A percentile compares a stretch with the other conserved stretches of the same genome.
These are phyloP conservation scores for Tretioscincus oriximinensis DNA, from an alignment of 2,113 vertebrate species.

Conservation along the genomic window DNA sequence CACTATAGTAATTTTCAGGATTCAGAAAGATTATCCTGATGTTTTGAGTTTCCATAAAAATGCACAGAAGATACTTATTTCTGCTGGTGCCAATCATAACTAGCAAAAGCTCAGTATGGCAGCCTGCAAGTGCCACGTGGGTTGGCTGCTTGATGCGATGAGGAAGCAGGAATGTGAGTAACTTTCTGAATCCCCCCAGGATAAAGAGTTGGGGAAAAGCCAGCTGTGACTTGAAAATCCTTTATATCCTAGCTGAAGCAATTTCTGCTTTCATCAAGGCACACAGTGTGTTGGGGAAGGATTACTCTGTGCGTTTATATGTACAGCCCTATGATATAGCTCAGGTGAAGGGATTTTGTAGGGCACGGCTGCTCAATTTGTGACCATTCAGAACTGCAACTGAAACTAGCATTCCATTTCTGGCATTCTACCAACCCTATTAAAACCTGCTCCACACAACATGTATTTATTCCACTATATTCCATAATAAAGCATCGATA, in stretches of 20 bases:
- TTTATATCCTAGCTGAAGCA: fast-evolving
- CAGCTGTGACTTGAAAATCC: neutral
- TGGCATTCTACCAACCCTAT: too few relatives aligned
- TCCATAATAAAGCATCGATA: too few relatives aligned
- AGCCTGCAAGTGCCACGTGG: neutral
- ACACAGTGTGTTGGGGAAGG: neutral
- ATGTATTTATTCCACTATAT: too few relatives aligned
- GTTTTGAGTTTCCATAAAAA: neutral
- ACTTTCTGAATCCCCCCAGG: fast-evolving
- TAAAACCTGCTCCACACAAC: too few relatives aligned
- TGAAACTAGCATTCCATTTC: too few relatives aligned
- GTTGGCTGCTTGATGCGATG: neutral
- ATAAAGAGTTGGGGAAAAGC: neutral
- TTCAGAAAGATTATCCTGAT: neutral
- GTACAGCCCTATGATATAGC: neutral
- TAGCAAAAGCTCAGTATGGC: neutral
- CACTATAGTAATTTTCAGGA: neutral
- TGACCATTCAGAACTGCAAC: too few relatives aligned
- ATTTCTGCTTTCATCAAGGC: neutral
- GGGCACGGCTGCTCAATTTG: too few relatives aligned
- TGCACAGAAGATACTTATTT: neutral
- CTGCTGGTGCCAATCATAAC: neutral
- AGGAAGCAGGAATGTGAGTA: neutral
- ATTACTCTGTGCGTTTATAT: neutral
- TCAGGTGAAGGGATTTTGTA: neutral